These are phyloP conservation scores for Melanotus villosus DNA, from an alignment of 2,888 invertebrate genomes.

Conservation along the genomic window DNA sequence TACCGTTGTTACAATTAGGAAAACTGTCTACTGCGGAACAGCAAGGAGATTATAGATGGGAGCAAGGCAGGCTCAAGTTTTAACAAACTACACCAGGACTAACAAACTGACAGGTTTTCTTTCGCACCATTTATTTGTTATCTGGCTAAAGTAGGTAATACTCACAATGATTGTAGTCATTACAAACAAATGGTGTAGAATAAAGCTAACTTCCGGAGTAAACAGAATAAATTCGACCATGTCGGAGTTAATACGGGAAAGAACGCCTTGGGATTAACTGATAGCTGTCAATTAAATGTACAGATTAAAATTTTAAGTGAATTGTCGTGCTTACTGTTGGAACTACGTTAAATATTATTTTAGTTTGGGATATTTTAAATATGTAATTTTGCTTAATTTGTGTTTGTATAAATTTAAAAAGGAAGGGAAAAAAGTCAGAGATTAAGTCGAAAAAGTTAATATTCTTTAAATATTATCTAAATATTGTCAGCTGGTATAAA, in stretches of 20 bases:
- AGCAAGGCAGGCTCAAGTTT: conserved; percentile 26
- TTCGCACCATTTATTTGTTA: conserved; percentile 46
- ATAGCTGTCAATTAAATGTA: no score
- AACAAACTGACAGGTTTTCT: conserved; percentile 45
- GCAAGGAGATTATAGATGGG: conserved; percentile 2
- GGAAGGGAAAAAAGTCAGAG: no score
- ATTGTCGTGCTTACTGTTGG: no score
- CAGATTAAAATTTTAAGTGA: no score
- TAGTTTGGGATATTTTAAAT: no score
- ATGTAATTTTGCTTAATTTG: no score
- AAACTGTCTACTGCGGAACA: background rate
- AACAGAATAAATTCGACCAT: conserved; percentile 8
- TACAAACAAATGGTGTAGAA: conserved; percentile 38
- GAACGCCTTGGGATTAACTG: background rate
- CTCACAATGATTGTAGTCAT: conserved; percentile 38
- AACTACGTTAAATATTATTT: no score
- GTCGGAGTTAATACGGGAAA: background rate
- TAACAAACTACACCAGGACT: conserved; percentile 35
- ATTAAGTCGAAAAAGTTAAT: no score
- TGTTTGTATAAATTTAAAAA: no score
- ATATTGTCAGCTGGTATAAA: no score
- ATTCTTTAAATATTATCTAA: no score
- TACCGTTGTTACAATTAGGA: conserved; percentile 5
- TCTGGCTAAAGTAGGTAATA: conserved; percentile 44
- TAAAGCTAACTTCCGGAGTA: conserved; percentile 22